Conservation (phyloP, 2,797 vertebrate genomes). For the Morelia viridis region DNA sequence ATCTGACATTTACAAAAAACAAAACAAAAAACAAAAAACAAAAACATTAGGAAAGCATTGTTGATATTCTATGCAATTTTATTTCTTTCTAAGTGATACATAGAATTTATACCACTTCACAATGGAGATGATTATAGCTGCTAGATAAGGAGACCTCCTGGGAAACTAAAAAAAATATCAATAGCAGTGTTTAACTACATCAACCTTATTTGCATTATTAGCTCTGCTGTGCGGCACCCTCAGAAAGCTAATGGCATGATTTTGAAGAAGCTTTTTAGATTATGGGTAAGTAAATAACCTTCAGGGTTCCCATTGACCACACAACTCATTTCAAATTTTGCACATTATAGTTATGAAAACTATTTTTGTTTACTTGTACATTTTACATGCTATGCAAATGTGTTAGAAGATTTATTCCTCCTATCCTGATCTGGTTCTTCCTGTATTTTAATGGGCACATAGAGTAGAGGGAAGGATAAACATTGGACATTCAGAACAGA, state of each 20-base stretch:
- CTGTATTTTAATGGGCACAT: too few relatives aligned
- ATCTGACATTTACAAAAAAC: conserved; percentile 48
- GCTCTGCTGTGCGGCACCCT: conserved; percentile 52
- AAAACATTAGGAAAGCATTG: conserved; percentile 38
- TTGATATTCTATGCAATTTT: conserved; percentile 57
- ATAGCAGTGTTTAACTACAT: conserved; percentile 64
- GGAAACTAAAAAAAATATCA: conserved; percentile 63
- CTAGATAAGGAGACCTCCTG: conserved; percentile 60
- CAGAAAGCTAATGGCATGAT: conserved; percentile 64
- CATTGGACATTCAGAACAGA: neutral
- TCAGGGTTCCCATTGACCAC: conserved; percentile 51
- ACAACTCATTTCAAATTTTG: conserved; percentile 46
- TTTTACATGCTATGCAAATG: conserved; percentile 41
- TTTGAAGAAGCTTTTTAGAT: conserved; percentile 65
- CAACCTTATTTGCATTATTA: conserved; percentile 66
- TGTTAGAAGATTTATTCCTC: conserved; percentile 4
- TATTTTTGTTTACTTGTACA: conserved; percentile 23
- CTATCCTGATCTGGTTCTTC: neutral
- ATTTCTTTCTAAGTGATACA: conserved; percentile 47
- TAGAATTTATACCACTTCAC: conserved; percentile 53
- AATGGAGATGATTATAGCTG: conserved; percentile 57
- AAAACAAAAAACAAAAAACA: neutral
- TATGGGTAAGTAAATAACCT: conserved; percentile 63
- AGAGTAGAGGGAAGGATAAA: neutral
- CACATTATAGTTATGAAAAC: conserved; percentile 32